These are phyloP conservation scores for Phocoena sinus DNA, from an alignment of 2,113 vertebrate genomes.

Conservation along the genomic window DNA sequence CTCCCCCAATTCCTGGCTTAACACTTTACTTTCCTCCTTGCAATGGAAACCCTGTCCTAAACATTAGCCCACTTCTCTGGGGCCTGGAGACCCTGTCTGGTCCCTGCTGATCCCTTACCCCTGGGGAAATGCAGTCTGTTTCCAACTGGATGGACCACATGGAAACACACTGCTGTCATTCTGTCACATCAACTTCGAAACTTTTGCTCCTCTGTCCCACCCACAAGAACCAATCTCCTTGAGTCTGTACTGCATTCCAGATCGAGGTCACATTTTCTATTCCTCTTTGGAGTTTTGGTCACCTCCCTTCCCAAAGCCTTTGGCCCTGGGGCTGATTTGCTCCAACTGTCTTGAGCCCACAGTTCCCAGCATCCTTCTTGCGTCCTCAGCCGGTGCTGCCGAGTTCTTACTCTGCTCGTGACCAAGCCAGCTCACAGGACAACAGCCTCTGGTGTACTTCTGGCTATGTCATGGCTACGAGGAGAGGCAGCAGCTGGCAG, in stretches of 20 bases:
- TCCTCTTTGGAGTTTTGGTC: not conserved
- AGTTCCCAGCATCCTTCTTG: not conserved
- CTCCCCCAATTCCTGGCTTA: not conserved
- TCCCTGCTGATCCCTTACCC: not conserved
- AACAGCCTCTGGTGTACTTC: not conserved
- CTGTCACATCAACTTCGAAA: not conserved
- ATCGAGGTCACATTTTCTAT: not conserved
- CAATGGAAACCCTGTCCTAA: not conserved
- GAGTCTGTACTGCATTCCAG: not conserved
- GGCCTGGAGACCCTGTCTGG: not conserved
- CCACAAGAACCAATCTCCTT: not conserved
- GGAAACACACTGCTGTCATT: not conserved
- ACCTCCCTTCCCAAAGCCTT: not conserved
- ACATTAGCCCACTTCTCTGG: not conserved
- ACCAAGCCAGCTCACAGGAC: not conserved
- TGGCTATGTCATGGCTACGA: accelerated
- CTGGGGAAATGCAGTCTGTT: not conserved
- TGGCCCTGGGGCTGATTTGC: not conserved
- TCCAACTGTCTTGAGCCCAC: accelerated
- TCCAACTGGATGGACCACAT: accelerated
- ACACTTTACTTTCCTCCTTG: not conserved
- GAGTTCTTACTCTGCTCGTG: not conserved
- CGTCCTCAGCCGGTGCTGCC: accelerated
- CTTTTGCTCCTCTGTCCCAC: not conserved
- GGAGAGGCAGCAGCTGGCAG: conserved; percentile 53